Percentiles rank a stretch among this genome's conserved stretches.
These are phyloP conservation scores for Andricus curvator DNA, from an alignment of 2,888 invertebrate genomes.

Conservation along the genomic window DNA sequence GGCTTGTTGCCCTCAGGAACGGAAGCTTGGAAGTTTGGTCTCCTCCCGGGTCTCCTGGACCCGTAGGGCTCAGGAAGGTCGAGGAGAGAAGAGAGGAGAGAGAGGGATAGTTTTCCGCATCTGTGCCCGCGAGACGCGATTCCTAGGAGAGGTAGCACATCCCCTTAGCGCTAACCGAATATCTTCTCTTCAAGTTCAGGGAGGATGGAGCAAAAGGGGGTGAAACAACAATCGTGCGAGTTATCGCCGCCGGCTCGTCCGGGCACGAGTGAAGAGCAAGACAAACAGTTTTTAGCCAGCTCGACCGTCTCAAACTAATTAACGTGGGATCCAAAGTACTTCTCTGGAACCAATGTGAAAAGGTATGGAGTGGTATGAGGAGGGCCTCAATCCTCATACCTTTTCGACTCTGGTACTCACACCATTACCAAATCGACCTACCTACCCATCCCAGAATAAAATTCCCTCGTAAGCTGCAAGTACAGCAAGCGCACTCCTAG, in stretches of 20 bases:
- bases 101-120: conserved; percentile 54
- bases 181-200: conserved; percentile 24
- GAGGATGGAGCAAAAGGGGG: conserved; percentile 37
- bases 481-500: conserved; percentile 10
- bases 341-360: conserved; percentile 11
- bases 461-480: conserved; percentile 27
- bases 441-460: conserved; percentile 23
- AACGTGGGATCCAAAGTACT: conserved; percentile 63
- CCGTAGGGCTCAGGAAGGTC: background rate
- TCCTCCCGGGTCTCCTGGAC: background rate
- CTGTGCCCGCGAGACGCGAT: conserved; percentile 51
- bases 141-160: conserved; percentile 11
- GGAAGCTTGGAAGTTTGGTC: conserved; percentile 20
- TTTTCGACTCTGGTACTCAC: background rate
- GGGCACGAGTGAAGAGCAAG: conserved; percentile 62
- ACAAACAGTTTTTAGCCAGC: conserved; percentile 70
- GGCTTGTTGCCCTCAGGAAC: conserved; percentile 16
- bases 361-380: background rate
- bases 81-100: conserved; percentile 27
- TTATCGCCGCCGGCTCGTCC: conserved; percentile 55
- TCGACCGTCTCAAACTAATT: conserved; percentile 68
- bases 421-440: conserved; percentile 22
- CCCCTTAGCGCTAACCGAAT: conserved; percentile 32
- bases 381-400: background rate
- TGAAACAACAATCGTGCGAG: conserved; percentile 69